Evolutionary conservation across 1,140 invertebrate species (phyloP).

Genomic region (Bombus confusus): DNA sequence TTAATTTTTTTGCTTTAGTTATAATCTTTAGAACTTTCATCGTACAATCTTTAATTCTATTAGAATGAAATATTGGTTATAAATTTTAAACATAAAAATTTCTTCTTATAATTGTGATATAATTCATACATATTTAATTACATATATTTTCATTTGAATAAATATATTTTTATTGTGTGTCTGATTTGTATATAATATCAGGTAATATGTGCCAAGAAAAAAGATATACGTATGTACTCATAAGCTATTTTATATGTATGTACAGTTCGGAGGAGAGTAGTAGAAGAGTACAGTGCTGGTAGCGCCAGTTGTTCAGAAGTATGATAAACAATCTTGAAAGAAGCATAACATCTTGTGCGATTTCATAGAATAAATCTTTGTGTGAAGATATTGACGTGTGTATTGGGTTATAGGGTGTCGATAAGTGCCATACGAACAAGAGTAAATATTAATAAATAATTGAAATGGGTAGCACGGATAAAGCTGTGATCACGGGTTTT

Average conservation of each 20-base stretch:
- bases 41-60: neutral
- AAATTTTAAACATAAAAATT: neutral
- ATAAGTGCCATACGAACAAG: slow-evolving; percentile 14
- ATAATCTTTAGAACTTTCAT: neutral
- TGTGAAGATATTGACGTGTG: slow-evolving; percentile 33
- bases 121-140: neutral
- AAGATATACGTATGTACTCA: neutral
- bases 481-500: slow-evolving; percentile 89
- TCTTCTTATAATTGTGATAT: neutral
- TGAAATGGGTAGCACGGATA: slow-evolving; percentile 88
- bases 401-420: neutral
- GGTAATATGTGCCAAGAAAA: neutral
- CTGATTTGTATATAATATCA: neutral
- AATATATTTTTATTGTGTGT: neutral
- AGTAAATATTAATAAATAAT: slow-evolving; percentile 22
- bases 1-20: neutral
- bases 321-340: slow-evolving; percentile 55
- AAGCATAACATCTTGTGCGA: slow-evolving; percentile 44
- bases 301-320: slow-evolving; percentile 53
- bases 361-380: slow-evolving; percentile 31
- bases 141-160: neutral
- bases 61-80: neutral
- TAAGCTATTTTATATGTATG: neutral
- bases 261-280: slow-evolving; percentile 22
- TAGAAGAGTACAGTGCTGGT: slow-evolving; percentile 24